Evolutionary conservation across 2,113 vertebrate genomes (phyloP).

Genomic region (Pholis gunnellus): DNA sequence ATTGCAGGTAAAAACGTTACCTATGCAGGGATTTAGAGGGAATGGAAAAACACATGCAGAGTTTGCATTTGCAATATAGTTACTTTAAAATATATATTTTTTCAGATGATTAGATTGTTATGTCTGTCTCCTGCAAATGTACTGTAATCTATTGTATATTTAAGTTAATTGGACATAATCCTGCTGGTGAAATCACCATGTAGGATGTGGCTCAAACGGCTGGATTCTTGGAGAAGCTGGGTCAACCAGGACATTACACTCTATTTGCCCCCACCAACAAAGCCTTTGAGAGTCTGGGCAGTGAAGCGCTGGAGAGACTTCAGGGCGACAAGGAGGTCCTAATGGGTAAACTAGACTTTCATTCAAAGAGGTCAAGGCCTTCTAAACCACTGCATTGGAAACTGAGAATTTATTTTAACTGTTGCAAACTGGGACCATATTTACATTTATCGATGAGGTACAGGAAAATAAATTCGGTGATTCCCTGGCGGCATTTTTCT

Average conservation of each 20-base stretch:
- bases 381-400: conserved; percentile 20
- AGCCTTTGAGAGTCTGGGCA: conserved; percentile 91
- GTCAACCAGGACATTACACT: conserved; percentile 91
- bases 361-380: neutral
- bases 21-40: neutral
- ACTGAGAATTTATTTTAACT: conserved; percentile 31
- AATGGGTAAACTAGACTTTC: conserved; percentile 85
- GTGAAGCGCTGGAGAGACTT: conserved; percentile 89
- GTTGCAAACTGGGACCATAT: conserved; percentile 25
- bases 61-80: neutral
- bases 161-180: conserved; percentile 11
- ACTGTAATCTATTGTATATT: conserved; percentile 1
- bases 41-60: neutral
- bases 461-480: conserved; percentile 29
- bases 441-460: conserved; percentile 46
- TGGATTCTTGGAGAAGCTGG: conserved; percentile 88
- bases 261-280: conserved; percentile 96
- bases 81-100: neutral
- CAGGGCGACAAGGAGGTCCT: conserved; percentile 89
- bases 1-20: neutral
- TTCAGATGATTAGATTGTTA: neutral
- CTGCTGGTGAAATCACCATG: conserved; percentile 33
- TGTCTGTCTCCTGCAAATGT: neutral
- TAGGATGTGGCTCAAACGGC: conserved; percentile 87
- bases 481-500: conserved; percentile 28